Conservation (phyloP, 2,888 invertebrate genomes). For the Galerucella calmariensis region DNA sequence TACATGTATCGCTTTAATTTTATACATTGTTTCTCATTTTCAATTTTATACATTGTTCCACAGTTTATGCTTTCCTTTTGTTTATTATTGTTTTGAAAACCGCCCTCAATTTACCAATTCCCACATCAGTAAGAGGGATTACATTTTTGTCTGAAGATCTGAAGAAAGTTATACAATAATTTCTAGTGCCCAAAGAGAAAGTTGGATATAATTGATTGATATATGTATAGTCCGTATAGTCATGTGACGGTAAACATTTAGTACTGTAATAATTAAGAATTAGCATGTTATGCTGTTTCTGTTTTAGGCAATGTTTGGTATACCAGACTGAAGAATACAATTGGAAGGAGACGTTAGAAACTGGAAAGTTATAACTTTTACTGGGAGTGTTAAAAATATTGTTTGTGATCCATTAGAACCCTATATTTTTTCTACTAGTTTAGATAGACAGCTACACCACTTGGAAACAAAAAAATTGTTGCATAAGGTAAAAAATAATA, state of each 20-base stretch:
- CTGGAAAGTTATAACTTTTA: constrained; percentile 80
- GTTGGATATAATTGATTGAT: constrained; percentile 66
- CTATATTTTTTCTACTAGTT: constrained; percentile 75
- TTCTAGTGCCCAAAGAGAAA: constrained; percentile 69
- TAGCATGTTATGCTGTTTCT: not conserved
- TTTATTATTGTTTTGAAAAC: constrained; percentile 1
- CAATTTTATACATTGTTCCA: too few relatives aligned
- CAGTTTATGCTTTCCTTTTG: too few relatives aligned
- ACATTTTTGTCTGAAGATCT: constrained; percentile 76
- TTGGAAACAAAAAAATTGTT: constrained; percentile 77
- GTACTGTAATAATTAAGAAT: too few relatives aligned
- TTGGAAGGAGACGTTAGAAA: constrained; percentile 85
- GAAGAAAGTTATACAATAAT: constrained; percentile 79
- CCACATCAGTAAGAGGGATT: constrained; percentile 87
- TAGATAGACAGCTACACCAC: constrained; percentile 87
- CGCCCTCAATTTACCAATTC: constrained; percentile 83
- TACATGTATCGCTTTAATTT: too few relatives aligned
- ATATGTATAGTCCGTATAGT: too few relatives aligned
- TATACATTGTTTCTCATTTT: too few relatives aligned
- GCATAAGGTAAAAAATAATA: constrained; percentile 72
- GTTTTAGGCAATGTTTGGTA: constrained; percentile 69
- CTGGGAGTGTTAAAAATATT: constrained; percentile 84
- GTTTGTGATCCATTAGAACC: constrained; percentile 73
- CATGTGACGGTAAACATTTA: too few relatives aligned
- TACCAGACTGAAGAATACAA: constrained; percentile 87